Base-by-base conservation (phyloP, 2,888 invertebrate genomes). In the Ctenicera cuprea region DNA sequence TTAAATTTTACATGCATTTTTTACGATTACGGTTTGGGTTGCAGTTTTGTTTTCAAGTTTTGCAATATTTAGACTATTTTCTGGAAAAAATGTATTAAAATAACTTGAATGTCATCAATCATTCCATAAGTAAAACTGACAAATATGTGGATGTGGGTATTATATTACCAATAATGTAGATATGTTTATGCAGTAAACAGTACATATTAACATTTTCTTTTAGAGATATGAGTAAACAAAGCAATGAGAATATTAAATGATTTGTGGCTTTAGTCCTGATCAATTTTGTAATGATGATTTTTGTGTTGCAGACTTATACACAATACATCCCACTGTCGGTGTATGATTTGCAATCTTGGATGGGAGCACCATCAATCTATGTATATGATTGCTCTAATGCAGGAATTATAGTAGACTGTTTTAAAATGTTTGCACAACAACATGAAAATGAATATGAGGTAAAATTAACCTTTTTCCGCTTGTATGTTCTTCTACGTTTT, bases 321-420 rank as follows among this genome's bases (percentile, higher is more conserved):
- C 99, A 99, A 89, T 99, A 99, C 90, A 99, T 99, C 88, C 99
- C 99, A 54, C 89, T 99, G 83, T 99, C 98, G 67, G 94, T 99
- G 80, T 99, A 97, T 88, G 99, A 99, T 89, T 90, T 99, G 73
- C 99, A 99, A 90, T 94, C 95, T 54, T 99, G 99, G 99, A 98
- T 99, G 98, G 98, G 98, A 68, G 94, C 97, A 71, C 99, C 99
- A 0, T 98, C 98, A 64, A 97, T 99, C 77, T 99, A 98, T 88
- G 98, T 99, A 20, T 99, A 98, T 88, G 99, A 99, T 88, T 99
- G 99, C 88, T 97, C 98, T 69, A 98, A 97, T 89, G 99, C 99
- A 12, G 99, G 98, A 73, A 94, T 97, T 80, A 97, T 99, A 82
- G 93, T 99, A 54, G 96, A 98, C 79, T 94, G 94, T 71, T 97